Base-by-base conservation (phyloP, 2,888 invertebrate genomes). In the Lithophane leautieri region DNA sequence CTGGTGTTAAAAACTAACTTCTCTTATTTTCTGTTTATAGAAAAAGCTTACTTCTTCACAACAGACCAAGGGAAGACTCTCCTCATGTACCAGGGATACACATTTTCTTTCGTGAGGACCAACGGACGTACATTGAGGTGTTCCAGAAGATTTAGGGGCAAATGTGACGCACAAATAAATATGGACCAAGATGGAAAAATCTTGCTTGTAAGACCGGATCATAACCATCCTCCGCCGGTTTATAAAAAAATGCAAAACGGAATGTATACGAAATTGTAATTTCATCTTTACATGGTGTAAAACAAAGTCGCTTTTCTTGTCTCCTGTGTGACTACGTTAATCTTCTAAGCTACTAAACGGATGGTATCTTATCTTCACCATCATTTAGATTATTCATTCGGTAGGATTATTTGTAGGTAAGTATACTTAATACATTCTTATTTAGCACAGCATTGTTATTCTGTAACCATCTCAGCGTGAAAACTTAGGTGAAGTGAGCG, bases 211-310 rank as follows among this genome's bases (percentile, higher is more conserved):
- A 52, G 19, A 1, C 19, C 28, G 1, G 22, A 73, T 4, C 85
- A 84, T 19, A 76, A 84, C 42, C 85, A 84, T 25, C 69, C 79
- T 0, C 75, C 82, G 1, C 83, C 83, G 0, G 52, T 75, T 60
- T 79, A 82, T 22, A 78, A 58, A 7, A 75, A 73, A 60, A 14
- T 73, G 75, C 58, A 25, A n/a, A 73, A 61, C 22, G 81, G 81
- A 54, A 50, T 25, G 44, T 81, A 73, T 25, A 62, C 44, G 6
- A 81, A 83, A 66, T n/a, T 80, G 58, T 82, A 25, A 44, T 66
- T 28, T 54, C 4, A 28, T 44, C 19, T n/a, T 54, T 54, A 22
- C 22, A 7, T 60, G 12, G 7, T 25, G 1, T 44, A 4, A 19
- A 44, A 63, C 3, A 11, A n/a, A 16, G 16, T n/a, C 25, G 25